Percentiles rank a stretch among this genome's conserved stretches.
Evolutionary conservation across 1,140 invertebrate genomes (phyloP).

Genomic region (Steinernema feltiae): DNA sequence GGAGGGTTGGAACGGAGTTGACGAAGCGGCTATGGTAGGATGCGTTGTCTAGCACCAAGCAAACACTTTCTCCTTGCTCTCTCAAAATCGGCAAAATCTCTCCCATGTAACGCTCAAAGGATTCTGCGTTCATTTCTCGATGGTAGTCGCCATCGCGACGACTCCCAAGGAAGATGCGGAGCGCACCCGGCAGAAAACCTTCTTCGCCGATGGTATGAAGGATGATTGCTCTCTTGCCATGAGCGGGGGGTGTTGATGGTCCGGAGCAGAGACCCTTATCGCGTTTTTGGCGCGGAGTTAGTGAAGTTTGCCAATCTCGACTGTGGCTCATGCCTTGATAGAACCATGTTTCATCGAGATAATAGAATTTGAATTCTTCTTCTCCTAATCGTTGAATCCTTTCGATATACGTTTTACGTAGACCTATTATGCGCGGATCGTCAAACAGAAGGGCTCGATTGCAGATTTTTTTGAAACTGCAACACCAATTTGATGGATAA

Average conservation of each 20-base stretch:
- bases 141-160: slow-evolving; percentile 13
- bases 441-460: background rate
- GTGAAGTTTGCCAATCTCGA: background rate
- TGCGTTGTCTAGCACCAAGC: slow-evolving; percentile 10
- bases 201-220: background rate
- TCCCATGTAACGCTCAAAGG: slow-evolving; percentile 1
- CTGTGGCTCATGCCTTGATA: background rate
- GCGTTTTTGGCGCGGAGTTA: background rate
- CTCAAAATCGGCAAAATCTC: background rate
- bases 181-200: background rate
- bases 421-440: background rate
- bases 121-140: slow-evolving; percentile 11
- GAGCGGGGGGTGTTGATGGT: background rate
- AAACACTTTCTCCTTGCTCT: background rate
- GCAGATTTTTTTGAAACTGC: background rate
- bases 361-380: background rate
- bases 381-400: background rate
- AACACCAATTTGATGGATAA: background rate
- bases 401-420: background rate
- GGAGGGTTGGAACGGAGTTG: background rate
- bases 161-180: too few relatives aligned
- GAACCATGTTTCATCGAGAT: background rate
- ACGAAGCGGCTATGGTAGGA: background rate
- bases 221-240: background rate
- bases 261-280: background rate